Evolutionary conservation across 2,888 invertebrate species (phyloP), one percentile per base, ranked within the genome.

Genomic region (Apamea epomidion): DNA sequence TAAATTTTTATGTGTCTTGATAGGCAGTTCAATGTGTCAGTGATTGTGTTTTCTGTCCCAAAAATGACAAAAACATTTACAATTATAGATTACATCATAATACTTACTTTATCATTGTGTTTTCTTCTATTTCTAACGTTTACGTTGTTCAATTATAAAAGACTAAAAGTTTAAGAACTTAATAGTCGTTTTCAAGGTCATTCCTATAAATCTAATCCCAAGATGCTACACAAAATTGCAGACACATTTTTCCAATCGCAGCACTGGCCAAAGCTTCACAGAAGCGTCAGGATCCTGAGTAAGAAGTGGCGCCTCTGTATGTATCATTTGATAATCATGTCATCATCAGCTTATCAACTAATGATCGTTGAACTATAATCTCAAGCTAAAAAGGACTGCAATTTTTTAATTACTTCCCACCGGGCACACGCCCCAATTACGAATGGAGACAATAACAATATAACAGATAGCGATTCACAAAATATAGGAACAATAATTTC

Each of bases 401-500:
- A 69, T 80, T 80, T 82, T 81, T 80, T 74, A 42, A 42, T 67
- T 74, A 80, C 37, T 82, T 73, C 78, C 54, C 84, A 88, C 85
- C 87, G 84, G 78, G 80, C 79, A 78, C 82, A 77, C 83, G 90
- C 80, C 82, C 90, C 65, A 89, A 76, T 89, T 90, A 86, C 78
- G 84, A 74, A 14, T 48, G 54, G 74, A 88, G 67, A 91, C 89
- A 92, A 91, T 89, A 87, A 89, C 90, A 91, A 76, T 85, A 84
- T 86, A 78, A 78, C 76, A 76, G 88, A 89, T 87, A 85, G 82
- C 89, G 80, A 90, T 91, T 92, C 90, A 93, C 92, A 93, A 91
- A 91, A 91, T 90, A 87, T 90, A 92, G 91, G 91, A 94, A 93
- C 92, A 92, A 92, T 92, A 91, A 93, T 93, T 94, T 94, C 88